Base-by-base conservation (phyloP, 2,797 vertebrate species). In the Heliangelus exortis region DNA sequence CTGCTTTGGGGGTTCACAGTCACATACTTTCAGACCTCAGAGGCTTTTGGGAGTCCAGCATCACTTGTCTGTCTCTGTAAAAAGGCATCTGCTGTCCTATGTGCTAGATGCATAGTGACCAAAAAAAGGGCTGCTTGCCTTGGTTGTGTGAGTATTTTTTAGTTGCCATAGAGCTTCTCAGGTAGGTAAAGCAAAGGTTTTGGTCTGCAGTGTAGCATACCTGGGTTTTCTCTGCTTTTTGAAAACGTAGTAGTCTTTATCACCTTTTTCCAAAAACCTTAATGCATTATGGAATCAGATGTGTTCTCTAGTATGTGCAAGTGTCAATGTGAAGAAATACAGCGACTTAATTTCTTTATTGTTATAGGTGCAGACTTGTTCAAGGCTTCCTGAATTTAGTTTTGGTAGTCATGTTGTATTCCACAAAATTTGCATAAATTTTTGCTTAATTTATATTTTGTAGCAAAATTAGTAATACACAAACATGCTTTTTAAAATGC, bases 401-500 rank as follows among this genome's bases (percentile, higher is more conserved):
- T 76, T 82, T 62, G 47, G 21, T 81, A 67, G 51, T 72, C 0
- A 0, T 85, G 18, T n/a, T 65, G 19, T 75, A 6, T 80, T 85
- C 19, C 15, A 55, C n/a, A 53, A 53, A 91, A 31, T 26, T 3
- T 2, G 26, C 19, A 19, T 7, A 61, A 22, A 13, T 76, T 81
- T 85, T 59, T 43, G n/a, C 81, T 89, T 45, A 85, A 82, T 50
- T 83, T 8, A 3, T 20, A 5, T 43, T 63, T 83, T 58, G 36
- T 90, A 53, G 65, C 58, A 84, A 51, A 88, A 87, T 72, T 14
- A 95, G n/a, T 96, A 80, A 87, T 67, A 53, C 31, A 65, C 36
- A 81, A 94, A 95, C n/a, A 65, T 96, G 76, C 95, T 97, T 97
- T 96, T 97, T 95, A 91, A 96, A 94, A 96, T 95, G 33, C 97